Evolutionary conservation across 1,140 invertebrate species (phyloP).

Genomic region (Galendromus occidentalis): DNA sequence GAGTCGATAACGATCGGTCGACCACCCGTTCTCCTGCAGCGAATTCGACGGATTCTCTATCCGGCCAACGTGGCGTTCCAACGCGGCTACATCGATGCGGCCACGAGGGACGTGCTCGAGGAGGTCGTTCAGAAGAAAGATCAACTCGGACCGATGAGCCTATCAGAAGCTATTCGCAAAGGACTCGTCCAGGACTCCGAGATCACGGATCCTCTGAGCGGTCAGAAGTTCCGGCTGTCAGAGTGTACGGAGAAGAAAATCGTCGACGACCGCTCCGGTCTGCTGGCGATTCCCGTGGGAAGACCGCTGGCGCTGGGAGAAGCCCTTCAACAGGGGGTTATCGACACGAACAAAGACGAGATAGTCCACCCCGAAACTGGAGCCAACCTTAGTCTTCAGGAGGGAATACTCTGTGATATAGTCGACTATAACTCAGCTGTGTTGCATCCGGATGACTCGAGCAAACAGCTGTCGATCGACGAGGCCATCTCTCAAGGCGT

Average conservation of each 20-base stretch:
- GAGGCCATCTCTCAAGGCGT: constrained; percentile 55
- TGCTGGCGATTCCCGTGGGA: constrained; percentile 55
- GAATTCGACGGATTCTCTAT: constrained; percentile 49
- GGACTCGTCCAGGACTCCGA: constrained; percentile 50
- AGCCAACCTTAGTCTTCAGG: constrained; percentile 44
- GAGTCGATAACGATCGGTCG: background rate
- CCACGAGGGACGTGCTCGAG: constrained; percentile 46
- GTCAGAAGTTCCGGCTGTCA: constrained; percentile 51
- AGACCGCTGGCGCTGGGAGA: constrained; percentile 57
- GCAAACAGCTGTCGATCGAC: constrained; percentile 44
- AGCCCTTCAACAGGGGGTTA: constrained; percentile 56
- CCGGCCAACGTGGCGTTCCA: constrained; percentile 44
- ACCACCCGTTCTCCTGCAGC: constrained; percentile 46
- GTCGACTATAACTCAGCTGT: constrained; percentile 50
- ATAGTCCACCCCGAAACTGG: constrained; percentile 79
- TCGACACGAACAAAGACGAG: constrained; percentile 50
- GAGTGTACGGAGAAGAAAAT: constrained; percentile 65
- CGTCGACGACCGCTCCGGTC: constrained; percentile 50
- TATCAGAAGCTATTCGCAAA: constrained; percentile 50
- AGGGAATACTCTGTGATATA: constrained; percentile 67
- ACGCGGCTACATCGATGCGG: constrained; percentile 47
- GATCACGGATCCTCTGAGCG: constrained; percentile 59
- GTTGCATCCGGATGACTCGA: constrained; percentile 34
- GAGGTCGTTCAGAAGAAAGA: constrained; percentile 35
- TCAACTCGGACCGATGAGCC: constrained; percentile 37